phyloP scores from a whole-genome alignment of 1,140 invertebrate species.

The Drosophila nasuta region DNA sequence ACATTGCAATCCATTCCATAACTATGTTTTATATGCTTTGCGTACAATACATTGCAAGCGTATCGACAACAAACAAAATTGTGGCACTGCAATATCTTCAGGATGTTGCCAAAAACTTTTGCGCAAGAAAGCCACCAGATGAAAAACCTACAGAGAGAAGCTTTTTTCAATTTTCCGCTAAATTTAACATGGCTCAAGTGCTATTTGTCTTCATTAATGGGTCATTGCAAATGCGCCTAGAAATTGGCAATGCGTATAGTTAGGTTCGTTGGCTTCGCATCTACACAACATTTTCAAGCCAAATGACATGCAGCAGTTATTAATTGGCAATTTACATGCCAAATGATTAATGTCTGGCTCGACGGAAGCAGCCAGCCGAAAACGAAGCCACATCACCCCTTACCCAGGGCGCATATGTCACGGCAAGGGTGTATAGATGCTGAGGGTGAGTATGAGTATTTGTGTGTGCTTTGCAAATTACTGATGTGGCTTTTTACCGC shows the following conservation, averaged over 20 bases:
- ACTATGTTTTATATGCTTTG: conserved; percentile 62
- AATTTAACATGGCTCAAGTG: conserved; percentile 79
- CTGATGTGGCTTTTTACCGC: conserved; percentile 81
- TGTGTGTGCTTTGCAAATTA: conserved; percentile 72
- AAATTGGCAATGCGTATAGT: conserved; percentile 60
- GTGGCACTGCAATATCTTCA: conserved; percentile 73
- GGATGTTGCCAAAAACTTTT: conserved; percentile 70
- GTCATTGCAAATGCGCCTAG: conserved; percentile 69
- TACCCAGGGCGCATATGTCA: conserved; percentile 75
- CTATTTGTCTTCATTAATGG: conserved; percentile 84
- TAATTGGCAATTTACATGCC: conserved; percentile 84
- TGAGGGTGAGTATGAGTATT: conserved; percentile 39
- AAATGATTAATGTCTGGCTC: conserved; percentile 77
- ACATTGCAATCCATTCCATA: conserved; percentile 38
- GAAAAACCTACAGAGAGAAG: conserved; percentile 49
- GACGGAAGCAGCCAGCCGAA: conserved; percentile 67
- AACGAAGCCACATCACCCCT: conserved; percentile 70
- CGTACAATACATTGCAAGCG: conserved; percentile 54
- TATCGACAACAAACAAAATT: conserved; percentile 76
- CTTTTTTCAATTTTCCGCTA: conserved; percentile 84
- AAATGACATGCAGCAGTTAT: conserved; percentile 84
- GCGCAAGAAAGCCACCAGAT: conserved; percentile 34
- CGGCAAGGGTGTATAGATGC: conserved; percentile 29
- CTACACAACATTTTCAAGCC: conserved; percentile 71
- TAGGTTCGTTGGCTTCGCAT: conserved; percentile 52